A percentile compares a stretch with the other conserved stretches of the same genome.
Evolutionary conservation across 2,888 invertebrate genomes (phyloP).

Genomic region (Onchidella celtica): DNA sequence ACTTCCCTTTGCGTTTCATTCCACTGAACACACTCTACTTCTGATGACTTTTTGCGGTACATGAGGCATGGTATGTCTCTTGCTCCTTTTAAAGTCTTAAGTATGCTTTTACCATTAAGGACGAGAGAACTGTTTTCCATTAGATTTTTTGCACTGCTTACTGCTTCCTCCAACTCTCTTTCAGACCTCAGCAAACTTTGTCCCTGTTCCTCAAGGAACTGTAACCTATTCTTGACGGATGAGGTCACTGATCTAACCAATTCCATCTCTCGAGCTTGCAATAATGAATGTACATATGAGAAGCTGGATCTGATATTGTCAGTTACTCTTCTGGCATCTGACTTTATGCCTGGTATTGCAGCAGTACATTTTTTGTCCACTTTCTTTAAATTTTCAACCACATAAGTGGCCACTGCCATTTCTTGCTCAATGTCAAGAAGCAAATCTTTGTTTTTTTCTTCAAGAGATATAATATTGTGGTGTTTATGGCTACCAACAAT

Average conservation of each 20-base stretch:
- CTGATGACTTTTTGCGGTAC: conserved; percentile 10
- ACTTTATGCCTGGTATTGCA: conserved; percentile 59
- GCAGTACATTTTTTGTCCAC: conserved; percentile 38
- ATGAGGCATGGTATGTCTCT: conserved; percentile 67
- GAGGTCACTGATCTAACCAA: conserved; percentile 4
- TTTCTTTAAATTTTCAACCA: conserved; percentile 17
- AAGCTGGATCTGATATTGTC: conserved; percentile 63
- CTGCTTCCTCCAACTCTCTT: conserved; percentile 16
- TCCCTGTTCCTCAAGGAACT: conserved; percentile 1
- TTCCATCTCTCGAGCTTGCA: conserved; percentile 64
- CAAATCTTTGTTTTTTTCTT: conserved; percentile 70
- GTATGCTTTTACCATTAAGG: conserved; percentile 66
- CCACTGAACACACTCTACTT: conserved; percentile 56
- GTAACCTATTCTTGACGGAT: not conserved
- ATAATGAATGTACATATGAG: conserved; percentile 63
- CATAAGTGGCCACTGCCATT: conserved; percentile 3
- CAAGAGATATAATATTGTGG: conserved; percentile 76
- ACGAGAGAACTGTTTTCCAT: conserved; percentile 42
- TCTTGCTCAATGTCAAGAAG: conserved; percentile 30
- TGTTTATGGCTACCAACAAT: conserved; percentile 77
- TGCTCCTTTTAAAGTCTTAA: conserved; percentile 64
- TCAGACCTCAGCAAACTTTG: not conserved
- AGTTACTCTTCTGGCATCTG: conserved; percentile 58
- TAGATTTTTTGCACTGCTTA: conserved; percentile 27
- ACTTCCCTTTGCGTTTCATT: conserved; percentile 16